phyloP scores from a whole-genome alignment of 2,797 vertebrate genomes.

The Trichosurus vulpecula region DNA sequence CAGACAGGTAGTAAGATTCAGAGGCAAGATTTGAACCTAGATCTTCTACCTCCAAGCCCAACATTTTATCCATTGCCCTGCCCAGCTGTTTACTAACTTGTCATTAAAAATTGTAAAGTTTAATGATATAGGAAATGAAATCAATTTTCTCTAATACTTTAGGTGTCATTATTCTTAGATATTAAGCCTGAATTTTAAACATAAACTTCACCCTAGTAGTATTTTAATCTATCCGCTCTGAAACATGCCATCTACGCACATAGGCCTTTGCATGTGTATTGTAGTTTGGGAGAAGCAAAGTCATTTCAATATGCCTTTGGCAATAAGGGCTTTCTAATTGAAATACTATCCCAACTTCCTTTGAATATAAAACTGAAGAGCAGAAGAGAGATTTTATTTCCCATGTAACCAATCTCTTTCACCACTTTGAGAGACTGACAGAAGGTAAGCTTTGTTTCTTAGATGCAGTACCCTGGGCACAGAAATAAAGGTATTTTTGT shows the following conservation, averaged over 20 bases:
- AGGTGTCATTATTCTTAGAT: neutral
- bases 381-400: conserved; percentile 38
- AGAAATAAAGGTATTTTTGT: neutral
- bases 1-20: neutral
- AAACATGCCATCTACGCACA: neutral
- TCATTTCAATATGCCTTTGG: neutral
- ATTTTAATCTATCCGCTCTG: neutral
- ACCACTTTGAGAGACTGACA: neutral
- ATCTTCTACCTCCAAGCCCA: neutral
- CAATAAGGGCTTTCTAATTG: conserved; percentile 30
- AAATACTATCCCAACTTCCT: conserved; percentile 7
- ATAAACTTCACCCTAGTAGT: conserved; percentile 3
- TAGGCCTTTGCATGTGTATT: neutral
- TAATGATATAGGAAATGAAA: neutral
- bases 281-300: conserved; percentile 10
- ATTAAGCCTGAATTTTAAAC: neutral
- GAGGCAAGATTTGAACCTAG: neutral
- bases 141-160: neutral
- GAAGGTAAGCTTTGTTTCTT: conserved; percentile 59
- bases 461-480: conserved; percentile 23
- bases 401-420: neutral
- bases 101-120: neutral
- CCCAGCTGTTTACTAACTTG: neutral
- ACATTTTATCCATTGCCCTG: neutral
- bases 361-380: neutral